Evolutionary conservation across 37 sponge, comb jelly and placozoan genomes (phyloP).

Genomic region (Halichondria panicea): DNA sequence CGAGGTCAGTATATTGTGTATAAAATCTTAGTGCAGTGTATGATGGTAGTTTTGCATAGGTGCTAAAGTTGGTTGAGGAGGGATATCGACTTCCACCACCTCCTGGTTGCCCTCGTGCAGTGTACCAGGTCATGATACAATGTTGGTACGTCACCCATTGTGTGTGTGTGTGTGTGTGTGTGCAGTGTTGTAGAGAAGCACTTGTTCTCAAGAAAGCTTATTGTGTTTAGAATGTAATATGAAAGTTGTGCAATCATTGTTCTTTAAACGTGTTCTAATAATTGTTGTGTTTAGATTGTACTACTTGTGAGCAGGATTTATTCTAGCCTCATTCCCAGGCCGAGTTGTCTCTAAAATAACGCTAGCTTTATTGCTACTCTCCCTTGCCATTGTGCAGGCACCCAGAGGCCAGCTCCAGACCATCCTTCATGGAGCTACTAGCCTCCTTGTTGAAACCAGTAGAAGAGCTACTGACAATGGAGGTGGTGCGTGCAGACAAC

Average conservation of each 20-base stretch:
- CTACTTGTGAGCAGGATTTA: no score
- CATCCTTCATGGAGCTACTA: slow-evolving; percentile 17
- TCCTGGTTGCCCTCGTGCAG: slow-evolving; percentile 37
- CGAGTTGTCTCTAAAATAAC: no score
- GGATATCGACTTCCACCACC: slow-evolving; percentile 44
- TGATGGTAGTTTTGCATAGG: background rate
- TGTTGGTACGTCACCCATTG: slow-evolving; percentile 38
- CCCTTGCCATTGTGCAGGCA: background rate
- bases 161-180: no score
- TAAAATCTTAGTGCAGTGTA: background rate
- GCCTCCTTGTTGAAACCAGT: slow-evolving; percentile 13
- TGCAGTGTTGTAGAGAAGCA: background rate
- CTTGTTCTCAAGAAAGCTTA: background rate
- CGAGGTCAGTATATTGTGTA: slow-evolving; percentile 2
- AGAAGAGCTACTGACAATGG: slow-evolving; percentile 1
- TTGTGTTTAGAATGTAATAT: no score
- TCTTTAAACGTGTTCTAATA: no score
- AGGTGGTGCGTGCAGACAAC: no score
- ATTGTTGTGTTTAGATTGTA: no score
- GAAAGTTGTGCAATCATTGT: no score
- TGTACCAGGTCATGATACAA: slow-evolving; percentile 35
- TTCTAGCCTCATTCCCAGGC: no score
- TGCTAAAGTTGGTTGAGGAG: background rate
- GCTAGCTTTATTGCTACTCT: no score
- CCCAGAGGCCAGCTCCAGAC: slow-evolving; percentile 3